Evolutionary conservation across 2,888 invertebrate genomes (phyloP), one percentile per base, ranked within the genome.

Genomic region (Pyrochroa serraticornis): DNA sequence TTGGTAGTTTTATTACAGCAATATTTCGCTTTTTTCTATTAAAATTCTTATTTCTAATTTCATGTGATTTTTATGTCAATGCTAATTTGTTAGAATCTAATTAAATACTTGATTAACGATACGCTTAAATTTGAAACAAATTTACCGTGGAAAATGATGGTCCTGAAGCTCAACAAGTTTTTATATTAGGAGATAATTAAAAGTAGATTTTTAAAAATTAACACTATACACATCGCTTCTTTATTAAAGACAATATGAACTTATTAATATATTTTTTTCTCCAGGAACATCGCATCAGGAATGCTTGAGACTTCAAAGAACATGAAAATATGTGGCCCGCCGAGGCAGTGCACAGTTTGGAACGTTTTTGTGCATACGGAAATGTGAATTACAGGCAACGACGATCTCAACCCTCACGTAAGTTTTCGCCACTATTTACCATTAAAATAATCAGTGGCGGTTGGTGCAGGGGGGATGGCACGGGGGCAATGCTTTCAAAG

Each of bases 11-110:
- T 45, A 60, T 63, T 54, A 46, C 43, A 41, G 55, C 41, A 49
- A 62, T 56, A 62, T 62, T 58, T 62, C 54, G 47, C 22, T 51
- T 49, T 63, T 63, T 63, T 63, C 63, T 63, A 63, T 63, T 63
- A 63, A 60, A 60, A 63, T 63, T 63, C 60, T 52, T 63, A 9
- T 34, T 54, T 50, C 41, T 48, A 56, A 58, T 58, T 54, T 58
- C 53, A 63, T 50, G 41, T 54, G 37, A 42, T 54, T 60, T 63
- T 60, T 63, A 63, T 54, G 14, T 42, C 32, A 48, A 56, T 61
- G 63, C 46, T 58, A 61, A 63, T 63, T 63, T 61, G 63, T 63
- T 56, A 58, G 61, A 59, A 58, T 51, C 47, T 60, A 58, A 55
- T 59, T 61, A 48, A 33, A 44, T 53, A 43, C 30, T 35, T 62